Base-by-base conservation (phyloP, 2,113 vertebrate genomes). In the Nasalis larvatus region DNA sequence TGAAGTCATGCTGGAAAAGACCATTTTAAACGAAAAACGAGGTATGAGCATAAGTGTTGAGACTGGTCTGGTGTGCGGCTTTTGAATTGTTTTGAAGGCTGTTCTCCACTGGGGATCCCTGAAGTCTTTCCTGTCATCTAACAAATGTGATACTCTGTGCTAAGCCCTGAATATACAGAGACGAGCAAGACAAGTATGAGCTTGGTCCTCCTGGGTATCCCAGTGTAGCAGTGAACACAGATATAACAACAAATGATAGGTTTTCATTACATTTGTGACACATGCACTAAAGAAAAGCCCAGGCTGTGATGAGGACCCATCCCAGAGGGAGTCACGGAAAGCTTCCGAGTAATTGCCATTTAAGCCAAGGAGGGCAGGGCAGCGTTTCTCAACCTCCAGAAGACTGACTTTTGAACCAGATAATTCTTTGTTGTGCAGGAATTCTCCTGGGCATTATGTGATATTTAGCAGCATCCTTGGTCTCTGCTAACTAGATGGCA, bases 11-110 rank as follows among this genome's bases (percentile, higher is more conserved):
- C 23, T 93, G 60, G 82, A 23, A 77, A 96, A 76, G 76, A 69
- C 49, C 56, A 66, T 58, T 89, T 93, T 77, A 45, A 87, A 63
- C 90, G 80, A 95, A 89, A 97, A 96, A 89, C 52, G 68, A 94
- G 3, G 1, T 27, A 40, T 45, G 60, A 71, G 9, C 42, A 0
- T 81, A n/a, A 74, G 35, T 60, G 40, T 89, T 63, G 40, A 97
- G 45, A 88, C 3, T 8, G 68, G 69, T 74, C n/a, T 54, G 74
- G 27, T 49, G 7, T 49, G 49, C 63, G 18, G 66, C 35, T 87
- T 40, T 68, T 91, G 42, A 74, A 54, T 25, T 89, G 30, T 78
- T 74, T 82, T 89, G 91, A 90, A 84, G 78, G 10, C 32, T 89
- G 12, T 1, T 69, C n/a, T 74, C 58, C n/a, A 47, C 12, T 42